Evolutionary conservation across 2,888 invertebrate species (phyloP).

Genomic region (Pediacus dermestoides): DNA sequence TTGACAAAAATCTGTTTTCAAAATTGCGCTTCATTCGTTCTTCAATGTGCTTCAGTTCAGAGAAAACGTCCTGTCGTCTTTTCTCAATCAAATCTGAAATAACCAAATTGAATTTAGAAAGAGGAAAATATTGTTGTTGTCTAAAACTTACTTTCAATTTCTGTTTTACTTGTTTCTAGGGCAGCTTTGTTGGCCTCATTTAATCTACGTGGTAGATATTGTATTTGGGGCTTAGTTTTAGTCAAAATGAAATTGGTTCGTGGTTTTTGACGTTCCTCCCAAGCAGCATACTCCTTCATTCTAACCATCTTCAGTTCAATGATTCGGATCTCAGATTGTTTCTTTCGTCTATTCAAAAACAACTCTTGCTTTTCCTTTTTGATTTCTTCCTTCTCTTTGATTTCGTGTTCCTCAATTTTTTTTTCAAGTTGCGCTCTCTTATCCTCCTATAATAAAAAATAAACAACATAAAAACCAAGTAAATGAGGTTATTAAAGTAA

Average conservation of each 20-base stretch:
- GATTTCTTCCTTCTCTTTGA: constrained; percentile 80
- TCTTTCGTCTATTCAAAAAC: constrained; percentile 79
- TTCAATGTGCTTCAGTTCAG: constrained; percentile 64
- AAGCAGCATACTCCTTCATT: constrained; percentile 82
- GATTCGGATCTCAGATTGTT: constrained; percentile 83
- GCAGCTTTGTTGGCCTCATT: constrained; percentile 66
- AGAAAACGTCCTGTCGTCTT: constrained; percentile 61
- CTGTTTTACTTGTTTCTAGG: constrained; percentile 60
- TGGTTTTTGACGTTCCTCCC: constrained; percentile 77
- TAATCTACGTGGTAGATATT: constrained; percentile 81
- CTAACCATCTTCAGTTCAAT: constrained; percentile 88
- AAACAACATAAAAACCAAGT: constrained; percentile 14
- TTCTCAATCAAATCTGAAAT: constrained; percentile 60
- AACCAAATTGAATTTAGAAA: constrained; percentile 14
- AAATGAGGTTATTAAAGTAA: constrained; percentile 3
- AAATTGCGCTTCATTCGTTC: constrained; percentile 50
- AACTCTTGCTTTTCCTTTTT: constrained; percentile 79
- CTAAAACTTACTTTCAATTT: constrained; percentile 64
- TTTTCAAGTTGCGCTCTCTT: constrained; percentile 85
- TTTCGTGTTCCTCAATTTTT: constrained; percentile 88
- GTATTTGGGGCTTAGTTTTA: constrained; percentile 79
- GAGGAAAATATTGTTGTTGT: no score
- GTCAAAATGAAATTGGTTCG: constrained; percentile 83
- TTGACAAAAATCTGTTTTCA: constrained; percentile 30
- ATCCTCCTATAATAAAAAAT: constrained; percentile 64